Evolutionary conservation across 1,140 invertebrate species (phyloP).

Genomic region (Pseudomyrmex pallidus): DNA sequence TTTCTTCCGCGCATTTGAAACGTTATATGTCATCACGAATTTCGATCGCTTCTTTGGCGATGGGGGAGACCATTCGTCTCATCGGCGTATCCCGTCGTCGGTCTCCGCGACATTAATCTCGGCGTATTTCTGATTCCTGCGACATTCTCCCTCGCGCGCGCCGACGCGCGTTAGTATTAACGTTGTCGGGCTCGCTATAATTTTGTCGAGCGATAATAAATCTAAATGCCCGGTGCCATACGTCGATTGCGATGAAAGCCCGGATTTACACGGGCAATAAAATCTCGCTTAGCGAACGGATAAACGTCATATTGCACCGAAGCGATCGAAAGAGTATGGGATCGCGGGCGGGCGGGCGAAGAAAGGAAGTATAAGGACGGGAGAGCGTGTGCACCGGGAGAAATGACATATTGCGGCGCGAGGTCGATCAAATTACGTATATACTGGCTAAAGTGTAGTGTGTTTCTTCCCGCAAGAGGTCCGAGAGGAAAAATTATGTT

Average conservation of each 20-base stretch:
- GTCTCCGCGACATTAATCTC: slow-evolving; percentile 10
- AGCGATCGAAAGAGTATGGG: slow-evolving; percentile 22
- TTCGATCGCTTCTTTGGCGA: slow-evolving; percentile 8
- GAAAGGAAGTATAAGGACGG: slow-evolving; percentile 5
- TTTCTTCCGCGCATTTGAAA: slow-evolving; percentile 1
- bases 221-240: slow-evolving; percentile 37
- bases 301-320: slow-evolving; percentile 52
- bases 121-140: slow-evolving; percentile 21
- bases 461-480: neutral
- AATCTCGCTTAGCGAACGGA: slow-evolving; percentile 62
- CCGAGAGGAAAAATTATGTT: slow-evolving; percentile 39
- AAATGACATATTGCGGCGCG: slow-evolving; percentile 55
- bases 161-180: slow-evolving; percentile 23
- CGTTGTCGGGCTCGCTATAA: slow-evolving; percentile 45
- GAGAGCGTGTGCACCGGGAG: slow-evolving; percentile 23
- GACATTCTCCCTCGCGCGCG: slow-evolving; percentile 10
- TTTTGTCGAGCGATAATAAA: slow-evolving; percentile 57
- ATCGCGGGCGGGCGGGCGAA: slow-evolving; percentile 10
- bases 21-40: slow-evolving; percentile 58
- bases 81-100: neutral
- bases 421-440: slow-evolving; percentile 59
- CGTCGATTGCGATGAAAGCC: slow-evolving; percentile 52
- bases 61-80: neutral
- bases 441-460: slow-evolving; percentile 34
- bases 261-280: slow-evolving; percentile 64